Conservation (phyloP, 2,797 vertebrate species). For the Manis pentadactyla region DNA sequence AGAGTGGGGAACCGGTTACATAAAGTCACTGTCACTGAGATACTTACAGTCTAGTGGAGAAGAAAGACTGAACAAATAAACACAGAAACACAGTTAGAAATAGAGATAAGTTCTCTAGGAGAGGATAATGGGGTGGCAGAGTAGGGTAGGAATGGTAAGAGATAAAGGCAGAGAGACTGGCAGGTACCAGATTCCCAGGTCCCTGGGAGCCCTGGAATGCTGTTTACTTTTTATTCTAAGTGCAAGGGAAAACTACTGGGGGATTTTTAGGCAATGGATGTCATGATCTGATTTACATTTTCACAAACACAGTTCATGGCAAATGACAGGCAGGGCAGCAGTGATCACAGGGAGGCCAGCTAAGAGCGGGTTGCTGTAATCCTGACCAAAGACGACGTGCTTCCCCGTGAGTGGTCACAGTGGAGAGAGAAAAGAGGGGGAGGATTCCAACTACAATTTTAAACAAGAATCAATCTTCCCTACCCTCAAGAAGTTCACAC, state of each 20-base stretch:
- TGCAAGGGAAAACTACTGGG: not conserved
- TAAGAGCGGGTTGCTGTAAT: not conserved
- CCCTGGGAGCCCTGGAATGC: not conserved
- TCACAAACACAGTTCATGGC: not conserved
- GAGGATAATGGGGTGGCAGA: not conserved
- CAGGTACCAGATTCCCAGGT: not conserved
- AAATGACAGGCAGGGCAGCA: not conserved
- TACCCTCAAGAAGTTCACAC: not conserved
- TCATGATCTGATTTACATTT: not conserved
- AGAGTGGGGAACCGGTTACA: not conserved
- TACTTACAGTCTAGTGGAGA: not conserved
- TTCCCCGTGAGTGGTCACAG: not conserved
- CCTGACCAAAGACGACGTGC: rapidly evolving
- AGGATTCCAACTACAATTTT: not conserved
- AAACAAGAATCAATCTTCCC: not conserved
- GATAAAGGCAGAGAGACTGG: not conserved
- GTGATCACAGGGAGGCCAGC: not conserved
- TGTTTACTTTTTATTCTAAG: not conserved
- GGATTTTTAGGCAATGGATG: not conserved
- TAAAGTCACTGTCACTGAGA: not conserved
- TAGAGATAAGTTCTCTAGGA: not conserved
- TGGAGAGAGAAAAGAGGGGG: not conserved
- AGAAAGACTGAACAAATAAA: not conserved
- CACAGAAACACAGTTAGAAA: not conserved
- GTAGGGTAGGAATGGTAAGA: not conserved